Evolutionary conservation across 1,140 invertebrate genomes (phyloP).

Genomic region (Macrobrachium nipponense): DNA sequence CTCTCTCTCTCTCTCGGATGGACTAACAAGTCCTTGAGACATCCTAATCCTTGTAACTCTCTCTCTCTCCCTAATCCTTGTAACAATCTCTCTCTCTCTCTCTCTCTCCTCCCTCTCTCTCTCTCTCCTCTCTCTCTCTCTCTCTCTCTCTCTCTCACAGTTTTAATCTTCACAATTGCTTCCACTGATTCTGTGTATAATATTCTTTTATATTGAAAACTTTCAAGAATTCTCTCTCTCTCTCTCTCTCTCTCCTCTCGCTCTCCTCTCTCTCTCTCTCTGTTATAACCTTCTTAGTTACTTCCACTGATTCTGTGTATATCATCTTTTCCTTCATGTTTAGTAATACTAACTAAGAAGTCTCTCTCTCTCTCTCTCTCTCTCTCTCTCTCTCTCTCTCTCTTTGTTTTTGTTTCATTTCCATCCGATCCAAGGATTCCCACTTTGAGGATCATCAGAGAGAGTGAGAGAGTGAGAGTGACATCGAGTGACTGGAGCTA

Average conservation of each 20-base stretch:
- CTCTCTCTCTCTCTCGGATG: not conserved
- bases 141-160: not conserved
- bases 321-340: not conserved
- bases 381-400: constrained; percentile 48
- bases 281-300: not conserved
- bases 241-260: not conserved
- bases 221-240: too few species aligned
- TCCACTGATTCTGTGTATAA: not conserved
- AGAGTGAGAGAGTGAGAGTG: constrained; percentile 19
- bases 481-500: not conserved
- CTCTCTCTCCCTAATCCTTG: not conserved
- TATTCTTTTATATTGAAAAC: too few species aligned
- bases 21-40: too few species aligned
- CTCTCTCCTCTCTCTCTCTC: not conserved
- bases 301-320: too few species aligned
- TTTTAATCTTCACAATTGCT: too few species aligned
- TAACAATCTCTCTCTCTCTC: not conserved
- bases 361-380: not conserved
- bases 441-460: not conserved
- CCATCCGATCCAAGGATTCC: not conserved
- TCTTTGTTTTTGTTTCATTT: not conserved
- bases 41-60: not conserved
- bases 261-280: not conserved
- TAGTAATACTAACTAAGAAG: not conserved
- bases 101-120: not conserved